Evolutionary conservation across 2,888 invertebrate species (phyloP).

Genomic region (Heterodera filipjevi): DNA sequence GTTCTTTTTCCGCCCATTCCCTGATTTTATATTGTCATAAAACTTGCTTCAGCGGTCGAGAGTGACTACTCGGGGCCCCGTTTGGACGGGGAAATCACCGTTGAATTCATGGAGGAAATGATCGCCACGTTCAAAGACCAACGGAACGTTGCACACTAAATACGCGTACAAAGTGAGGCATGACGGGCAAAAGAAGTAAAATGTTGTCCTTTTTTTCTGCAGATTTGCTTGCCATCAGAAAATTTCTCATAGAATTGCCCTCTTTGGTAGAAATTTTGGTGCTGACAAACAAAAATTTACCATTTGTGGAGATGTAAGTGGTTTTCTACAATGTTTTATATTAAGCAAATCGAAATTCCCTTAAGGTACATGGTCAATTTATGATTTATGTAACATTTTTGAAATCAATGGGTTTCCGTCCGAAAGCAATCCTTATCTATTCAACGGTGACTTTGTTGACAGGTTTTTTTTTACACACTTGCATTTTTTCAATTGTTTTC

Average conservation of each 20-base stretch:
- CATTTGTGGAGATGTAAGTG: slow-evolving; percentile 87
- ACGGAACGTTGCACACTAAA: slow-evolving; percentile 88
- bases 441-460: slow-evolving; percentile 99
- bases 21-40: slow-evolving; percentile 6
- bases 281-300: slow-evolving; percentile 76
- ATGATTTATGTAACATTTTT: slow-evolving; percentile 96
- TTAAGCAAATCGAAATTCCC: slow-evolving; percentile 87
- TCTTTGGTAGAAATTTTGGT: slow-evolving; percentile 88
- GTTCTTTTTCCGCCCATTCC: not conserved
- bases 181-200: not conserved
- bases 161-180: slow-evolving; percentile 87
- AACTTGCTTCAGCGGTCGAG: slow-evolving; percentile 78
- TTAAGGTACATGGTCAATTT: slow-evolving; percentile 91
- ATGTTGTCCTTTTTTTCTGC: slow-evolving; percentile 67
- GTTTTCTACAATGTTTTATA: slow-evolving; percentile 1
- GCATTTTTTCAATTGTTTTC: not conserved
- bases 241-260: slow-evolving; percentile 76
- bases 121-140: slow-evolving; percentile 87
- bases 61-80: slow-evolving; percentile 89
- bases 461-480: slow-evolving; percentile 55
- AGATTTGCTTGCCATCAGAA: slow-evolving; percentile 91
- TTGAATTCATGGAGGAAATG: slow-evolving; percentile 84
- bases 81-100: slow-evolving; percentile 79
- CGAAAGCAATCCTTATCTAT: slow-evolving; percentile 90
- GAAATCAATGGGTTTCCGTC: slow-evolving; percentile 94